These are phyloP conservation scores for Phasia obesa DNA, from an alignment of 2,888 invertebrate species.

Conservation along the genomic window DNA sequence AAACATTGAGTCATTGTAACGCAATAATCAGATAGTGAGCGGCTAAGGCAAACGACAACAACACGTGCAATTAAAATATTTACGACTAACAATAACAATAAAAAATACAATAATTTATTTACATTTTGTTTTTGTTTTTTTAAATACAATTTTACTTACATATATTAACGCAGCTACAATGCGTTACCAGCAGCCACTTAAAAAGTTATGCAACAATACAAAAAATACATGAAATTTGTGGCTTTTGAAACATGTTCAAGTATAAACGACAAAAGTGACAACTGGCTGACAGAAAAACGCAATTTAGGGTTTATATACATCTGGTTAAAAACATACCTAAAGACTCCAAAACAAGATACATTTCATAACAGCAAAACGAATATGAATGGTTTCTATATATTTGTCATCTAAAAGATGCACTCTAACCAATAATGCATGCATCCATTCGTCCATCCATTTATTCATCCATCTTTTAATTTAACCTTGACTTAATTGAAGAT, in stretches of 20 bases:
- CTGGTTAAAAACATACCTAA: background rate
- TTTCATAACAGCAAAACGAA: conserved; percentile 2
- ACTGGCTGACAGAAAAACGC: conserved; percentile 3
- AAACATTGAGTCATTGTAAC: background rate
- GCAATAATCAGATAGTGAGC: conserved; percentile 1
- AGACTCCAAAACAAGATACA: background rate
- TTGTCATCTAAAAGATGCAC: conserved; percentile 12
- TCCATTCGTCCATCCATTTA: background rate
- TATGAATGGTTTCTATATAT: background rate
- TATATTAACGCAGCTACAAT: conserved; percentile 34
- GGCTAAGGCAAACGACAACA: conserved; percentile 2
- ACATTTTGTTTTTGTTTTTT: conserved; percentile 10
- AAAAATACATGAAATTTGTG: conserved; percentile 6
- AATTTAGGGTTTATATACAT: conserved; percentile 36
- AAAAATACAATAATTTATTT: conserved; percentile 43
- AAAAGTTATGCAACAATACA: conserved; percentile 58
- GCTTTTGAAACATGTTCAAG: conserved; percentile 1
- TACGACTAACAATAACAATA: conserved; percentile 27
- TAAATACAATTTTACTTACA: conserved; percentile 5
- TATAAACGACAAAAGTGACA: conserved; percentile 28
- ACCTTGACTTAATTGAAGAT: conserved; percentile 48
- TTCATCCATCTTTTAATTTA: background rate
- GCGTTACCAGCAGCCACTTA: conserved; percentile 45
- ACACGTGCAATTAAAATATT: conserved; percentile 40
- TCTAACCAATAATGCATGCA: background rate